Conservation (phyloP, 2,113 vertebrate genomes). For the Herpetotheres cachinnans region DNA sequence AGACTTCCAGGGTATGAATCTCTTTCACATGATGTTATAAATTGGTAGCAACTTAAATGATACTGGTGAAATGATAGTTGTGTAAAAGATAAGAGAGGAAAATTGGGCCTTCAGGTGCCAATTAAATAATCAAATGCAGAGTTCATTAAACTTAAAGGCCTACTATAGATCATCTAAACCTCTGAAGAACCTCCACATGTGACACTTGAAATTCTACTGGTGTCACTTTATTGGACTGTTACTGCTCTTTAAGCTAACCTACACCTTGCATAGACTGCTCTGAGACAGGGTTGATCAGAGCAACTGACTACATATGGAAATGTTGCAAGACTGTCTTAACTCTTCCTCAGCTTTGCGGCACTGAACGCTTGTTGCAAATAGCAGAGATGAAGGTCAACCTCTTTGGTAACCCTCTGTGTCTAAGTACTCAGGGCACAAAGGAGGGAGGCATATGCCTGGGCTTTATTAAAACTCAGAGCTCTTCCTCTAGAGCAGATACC, state of each 20-base stretch:
- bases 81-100: neutral
- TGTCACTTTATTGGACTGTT: neutral
- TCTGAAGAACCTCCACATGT: neutral
- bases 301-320: neutral
- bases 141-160: neutral
- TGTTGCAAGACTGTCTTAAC: neutral
- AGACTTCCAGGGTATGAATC: neutral
- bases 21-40: neutral
- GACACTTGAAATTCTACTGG: neutral
- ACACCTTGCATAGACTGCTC: neutral
- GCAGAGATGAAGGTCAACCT: neutral
- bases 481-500: neutral
- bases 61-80: neutral
- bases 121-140: neutral
- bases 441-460: neutral
- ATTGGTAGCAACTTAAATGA: neutral
- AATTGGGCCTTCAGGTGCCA: neutral
- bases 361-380: neutral
- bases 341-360: neutral
- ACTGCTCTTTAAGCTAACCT: neutral
- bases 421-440: neutral
- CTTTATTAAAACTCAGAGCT: neutral
- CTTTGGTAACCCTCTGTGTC: neutral
- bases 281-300: neutral
- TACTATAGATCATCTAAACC: neutral